These are phyloP conservation scores for Microplitis mediator DNA, from an alignment of 1,140 invertebrate genomes.

Conservation along the genomic window DNA sequence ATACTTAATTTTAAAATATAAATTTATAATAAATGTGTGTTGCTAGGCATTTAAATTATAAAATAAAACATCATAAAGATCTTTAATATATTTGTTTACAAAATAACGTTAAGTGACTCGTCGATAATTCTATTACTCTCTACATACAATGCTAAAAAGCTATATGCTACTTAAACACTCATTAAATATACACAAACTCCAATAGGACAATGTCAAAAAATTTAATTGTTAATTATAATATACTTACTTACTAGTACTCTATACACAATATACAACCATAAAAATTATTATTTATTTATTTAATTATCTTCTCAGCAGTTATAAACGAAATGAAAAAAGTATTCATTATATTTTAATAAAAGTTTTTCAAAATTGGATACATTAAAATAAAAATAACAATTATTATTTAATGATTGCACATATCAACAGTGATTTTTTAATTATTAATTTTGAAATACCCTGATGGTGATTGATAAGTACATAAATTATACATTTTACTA, in stretches of 20 bases:
- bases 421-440: slow-evolving; percentile 14
- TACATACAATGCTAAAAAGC: slow-evolving; percentile 33
- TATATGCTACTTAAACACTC: slow-evolving; percentile 24
- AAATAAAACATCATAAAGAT: slow-evolving; percentile 20
- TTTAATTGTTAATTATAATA: slow-evolving; percentile 57
- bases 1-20: not conserved
- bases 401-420: slow-evolving; percentile 19
- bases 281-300: slow-evolving; percentile 55
- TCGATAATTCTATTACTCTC: slow-evolving; percentile 36
- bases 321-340: not conserved
- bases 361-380: not conserved
- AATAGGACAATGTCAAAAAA: slow-evolving; percentile 21
- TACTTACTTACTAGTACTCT: slow-evolving; percentile 50
- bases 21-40: too few species aligned
- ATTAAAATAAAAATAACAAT: not conserved
- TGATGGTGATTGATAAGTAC: not conserved
- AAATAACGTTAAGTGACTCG: slow-evolving; percentile 39
- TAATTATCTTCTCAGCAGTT: slow-evolving; percentile 22
- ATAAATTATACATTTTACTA: not conserved
- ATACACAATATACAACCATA: slow-evolving; percentile 61
- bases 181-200: not conserved
- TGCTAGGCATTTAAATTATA: not conserved
- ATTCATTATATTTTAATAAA: not conserved
- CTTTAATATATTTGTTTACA: slow-evolving; percentile 25
- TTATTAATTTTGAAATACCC: slow-evolving; percentile 2